A percentile compares a stretch with the other conserved stretches of the same genome.
Evolutionary conservation across 2,113 vertebrate species (phyloP).

Genomic region (Neomonachus schauinslandi): DNA sequence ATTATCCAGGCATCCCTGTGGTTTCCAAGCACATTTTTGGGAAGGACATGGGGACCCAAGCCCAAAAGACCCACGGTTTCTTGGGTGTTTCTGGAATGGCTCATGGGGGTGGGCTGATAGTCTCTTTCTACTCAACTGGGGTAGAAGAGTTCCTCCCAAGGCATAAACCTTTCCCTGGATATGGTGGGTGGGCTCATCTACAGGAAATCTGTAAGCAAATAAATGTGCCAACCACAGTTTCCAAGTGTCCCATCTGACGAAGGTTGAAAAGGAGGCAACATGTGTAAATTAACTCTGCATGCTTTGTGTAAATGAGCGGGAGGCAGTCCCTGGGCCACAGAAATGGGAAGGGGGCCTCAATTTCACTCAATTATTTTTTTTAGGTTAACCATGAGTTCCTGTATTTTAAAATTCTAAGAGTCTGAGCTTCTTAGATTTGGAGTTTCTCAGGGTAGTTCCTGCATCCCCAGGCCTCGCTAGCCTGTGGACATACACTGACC

Average conservation of each 20-base stretch:
- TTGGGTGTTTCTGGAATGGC: constrained; percentile 30
- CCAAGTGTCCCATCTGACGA: not conserved
- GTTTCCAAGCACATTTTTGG: constrained; percentile 70
- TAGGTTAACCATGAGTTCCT: not conserved
- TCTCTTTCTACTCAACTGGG: not conserved
- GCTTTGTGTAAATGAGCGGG: not conserved
- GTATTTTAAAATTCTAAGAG: constrained; percentile 32
- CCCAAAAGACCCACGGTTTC: constrained; percentile 47
- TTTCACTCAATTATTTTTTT: not conserved
- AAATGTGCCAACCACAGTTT: not conserved
- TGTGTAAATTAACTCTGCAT: not conserved
- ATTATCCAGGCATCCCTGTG: constrained; percentile 54
- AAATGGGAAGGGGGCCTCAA: not conserved
- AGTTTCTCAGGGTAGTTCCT: not conserved
- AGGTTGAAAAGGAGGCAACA: not conserved
- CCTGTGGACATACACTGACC: not conserved
- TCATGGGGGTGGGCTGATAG: not conserved
- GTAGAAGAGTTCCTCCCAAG: not conserved
- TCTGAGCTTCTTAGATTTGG: not conserved
- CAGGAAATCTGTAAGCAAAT: constrained; percentile 8
- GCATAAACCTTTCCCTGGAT: not conserved
- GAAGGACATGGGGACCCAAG: constrained; percentile 41
- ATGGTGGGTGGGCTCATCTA: not conserved
- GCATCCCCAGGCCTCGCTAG: not conserved
- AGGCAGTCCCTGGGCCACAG: not conserved